Evolutionary conservation across 2,888 invertebrate species (phyloP), one percentile per base, ranked within the genome.

Genomic region (Melieria omissa): DNA sequence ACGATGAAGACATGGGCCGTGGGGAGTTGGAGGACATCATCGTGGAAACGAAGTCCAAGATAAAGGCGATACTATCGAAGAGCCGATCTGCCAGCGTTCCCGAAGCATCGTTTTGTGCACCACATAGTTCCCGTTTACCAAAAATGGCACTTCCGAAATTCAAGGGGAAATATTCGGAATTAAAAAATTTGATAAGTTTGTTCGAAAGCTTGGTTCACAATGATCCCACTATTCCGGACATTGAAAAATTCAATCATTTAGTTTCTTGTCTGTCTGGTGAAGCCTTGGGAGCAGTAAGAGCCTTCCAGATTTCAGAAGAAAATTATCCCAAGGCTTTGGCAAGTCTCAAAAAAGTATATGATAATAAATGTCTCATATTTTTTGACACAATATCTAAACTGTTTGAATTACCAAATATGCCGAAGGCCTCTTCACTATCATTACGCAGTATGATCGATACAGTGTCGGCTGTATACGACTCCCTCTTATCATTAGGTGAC

Each of bases 381-480:
- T 75, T 64, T 41, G 72, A 77, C 41, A 77, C 70, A 46, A 69
- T 74, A 45, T 64, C 71, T 12, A 73, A 71, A 55, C 65, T 75
- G 44, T 76, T 76, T 49, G 70, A 77, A 60, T 58, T 76, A 7
- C 72, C 75, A 44, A 73, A 69, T n/a, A 75, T 75, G 10, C 8
- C 54, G 1, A 75, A 73, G 57, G 71, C 74, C 45, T 76, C 75
- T 9, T 65, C 75, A 29, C 65, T 64, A 60, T 71, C 74, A 41
- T 70, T 75, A 60, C 71, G 74, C n/a, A 68, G 62, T 45, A 74
- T 74, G 72, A 75, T 76, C n/a, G 74, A 76, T 52, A 73, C 73
- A 14, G 76, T 77, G 12, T 74, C 73, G 29, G 73, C 68, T 16
- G 65, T 74, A 12, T 72, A 65, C 44, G 73, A 73, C 62, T 74